A percentile compares a stretch with the other conserved stretches of the same genome.
These are phyloP conservation scores for Glomeris maerens DNA, from an alignment of 1,140 invertebrate genomes.

Conservation along the genomic window DNA sequence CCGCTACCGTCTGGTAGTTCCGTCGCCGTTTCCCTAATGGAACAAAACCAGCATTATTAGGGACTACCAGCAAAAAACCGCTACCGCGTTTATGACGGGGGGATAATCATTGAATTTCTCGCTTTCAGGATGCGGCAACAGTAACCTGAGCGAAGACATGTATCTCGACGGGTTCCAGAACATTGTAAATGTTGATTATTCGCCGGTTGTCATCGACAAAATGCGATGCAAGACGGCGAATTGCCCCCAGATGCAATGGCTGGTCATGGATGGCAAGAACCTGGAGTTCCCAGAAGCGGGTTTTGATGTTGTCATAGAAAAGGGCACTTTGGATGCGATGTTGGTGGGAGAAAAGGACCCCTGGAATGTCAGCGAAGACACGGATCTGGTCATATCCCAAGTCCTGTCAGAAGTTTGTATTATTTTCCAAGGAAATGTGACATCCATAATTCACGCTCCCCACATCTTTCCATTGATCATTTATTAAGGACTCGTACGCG, in stretches of 20 bases:
- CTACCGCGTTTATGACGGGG: too few relatives aligned
- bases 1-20: too few relatives aligned
- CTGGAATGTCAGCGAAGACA: conserved; percentile 31
- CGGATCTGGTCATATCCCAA: conserved; percentile 23
- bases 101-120: conserved; percentile 11
- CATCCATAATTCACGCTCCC: background rate
- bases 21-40: too few relatives aligned
- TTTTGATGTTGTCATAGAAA: conserved; percentile 40
- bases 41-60: too few relatives aligned
- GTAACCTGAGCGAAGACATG: conserved; percentile 33
- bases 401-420: conserved; percentile 26
- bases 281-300: conserved; percentile 24
- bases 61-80: too few relatives aligned
- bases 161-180: conserved; percentile 32
- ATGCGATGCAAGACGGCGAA: conserved; percentile 25
- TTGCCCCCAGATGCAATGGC: conserved; percentile 26
- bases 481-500: too few relatives aligned
- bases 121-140: conserved; percentile 38
- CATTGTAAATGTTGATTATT: conserved; percentile 37
- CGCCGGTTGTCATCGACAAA: conserved; percentile 32
- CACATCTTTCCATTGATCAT: conserved; percentile 1
- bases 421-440: conserved; percentile 7
- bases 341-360: conserved; percentile 35
- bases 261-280: conserved; percentile 30
- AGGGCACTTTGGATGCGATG: conserved; percentile 39